phyloP scores from a whole-genome alignment of 2,797 vertebrate species.

The Simalia tracyae region DNA sequence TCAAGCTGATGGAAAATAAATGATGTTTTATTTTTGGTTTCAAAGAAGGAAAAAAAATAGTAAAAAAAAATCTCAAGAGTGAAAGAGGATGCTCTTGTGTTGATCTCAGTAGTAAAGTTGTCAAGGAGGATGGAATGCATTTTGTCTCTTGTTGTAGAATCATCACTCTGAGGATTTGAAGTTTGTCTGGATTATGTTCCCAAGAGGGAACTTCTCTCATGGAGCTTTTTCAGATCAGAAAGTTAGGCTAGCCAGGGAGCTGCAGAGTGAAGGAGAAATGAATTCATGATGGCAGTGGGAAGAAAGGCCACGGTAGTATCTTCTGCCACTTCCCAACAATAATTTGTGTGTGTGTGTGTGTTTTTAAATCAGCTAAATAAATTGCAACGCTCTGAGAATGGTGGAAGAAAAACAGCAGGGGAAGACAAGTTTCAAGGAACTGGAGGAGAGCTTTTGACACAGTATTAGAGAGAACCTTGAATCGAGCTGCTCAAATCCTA shows the following conservation, averaged over 20 bases:
- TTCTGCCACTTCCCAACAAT: not conserved
- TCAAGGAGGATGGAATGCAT: not conserved
- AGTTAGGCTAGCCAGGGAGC: not conserved
- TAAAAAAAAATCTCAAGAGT: not conserved
- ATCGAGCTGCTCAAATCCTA: not conserved
- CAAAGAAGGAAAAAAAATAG: not conserved
- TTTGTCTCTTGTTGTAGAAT: not conserved
- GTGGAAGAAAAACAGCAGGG: not conserved
- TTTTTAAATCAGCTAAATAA: not conserved
- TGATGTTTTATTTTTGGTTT: not conserved
- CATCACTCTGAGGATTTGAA: not conserved
- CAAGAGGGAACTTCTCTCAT: not conserved
- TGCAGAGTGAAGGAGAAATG: not conserved
- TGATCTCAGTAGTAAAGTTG: not conserved
- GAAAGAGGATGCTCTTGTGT: not conserved
- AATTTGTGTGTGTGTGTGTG: not conserved
- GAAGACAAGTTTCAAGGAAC: not conserved
- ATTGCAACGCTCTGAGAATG: not conserved
- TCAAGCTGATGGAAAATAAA: not conserved
- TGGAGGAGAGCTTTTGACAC: not conserved
- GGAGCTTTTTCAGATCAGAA: not conserved
- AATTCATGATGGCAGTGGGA: not conserved
- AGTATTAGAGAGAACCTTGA: not conserved
- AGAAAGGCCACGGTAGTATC: not conserved
- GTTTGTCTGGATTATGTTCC: not conserved